Percentiles rank a stretch among this genome's conserved stretches.
Evolutionary conservation across 2,797 vertebrate species (phyloP).

Genomic region (Adrianichthys oophorus): DNA sequence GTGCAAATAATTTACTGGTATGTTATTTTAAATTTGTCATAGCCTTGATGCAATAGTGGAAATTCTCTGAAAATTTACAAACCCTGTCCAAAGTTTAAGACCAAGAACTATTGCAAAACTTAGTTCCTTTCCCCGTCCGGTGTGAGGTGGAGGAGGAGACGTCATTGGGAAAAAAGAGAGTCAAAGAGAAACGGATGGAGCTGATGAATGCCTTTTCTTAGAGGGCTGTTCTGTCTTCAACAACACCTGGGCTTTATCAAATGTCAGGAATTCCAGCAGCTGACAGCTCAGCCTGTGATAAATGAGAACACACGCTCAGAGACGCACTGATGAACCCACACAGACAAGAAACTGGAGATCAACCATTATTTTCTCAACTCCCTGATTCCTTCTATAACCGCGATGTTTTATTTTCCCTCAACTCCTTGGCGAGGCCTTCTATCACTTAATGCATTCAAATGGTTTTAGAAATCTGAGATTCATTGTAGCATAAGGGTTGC

Average conservation of each 20-base stretch:
- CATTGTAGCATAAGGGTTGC: too few species aligned
- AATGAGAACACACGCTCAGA: constrained; percentile 18
- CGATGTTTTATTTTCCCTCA: background rate
- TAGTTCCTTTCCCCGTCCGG: constrained; percentile 2
- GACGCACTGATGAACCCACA: background rate
- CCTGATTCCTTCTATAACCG: constrained; percentile 6
- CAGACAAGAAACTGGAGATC: constrained; percentile 23
- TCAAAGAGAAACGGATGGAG: background rate
- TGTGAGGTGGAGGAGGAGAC: constrained; percentile 1
- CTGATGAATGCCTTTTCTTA: background rate
- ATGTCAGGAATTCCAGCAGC: constrained; percentile 40
- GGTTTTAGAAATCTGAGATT: too few species aligned
- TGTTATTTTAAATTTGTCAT: background rate
- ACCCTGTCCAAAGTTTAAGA: constrained; percentile 1
- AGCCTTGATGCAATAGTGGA: constrained; percentile 18
- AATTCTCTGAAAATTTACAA: constrained; percentile 1
- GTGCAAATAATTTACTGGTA: too few species aligned
- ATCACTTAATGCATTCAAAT: too few species aligned
- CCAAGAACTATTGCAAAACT: constrained; percentile 6
- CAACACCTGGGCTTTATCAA: constrained; percentile 42
- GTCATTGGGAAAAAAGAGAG: background rate
- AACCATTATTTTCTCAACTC: constrained; percentile 18
- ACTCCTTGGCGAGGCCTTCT: too few species aligned
- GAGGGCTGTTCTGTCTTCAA: constrained; percentile 27
- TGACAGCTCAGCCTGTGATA: constrained; percentile 39